phyloP scores from a whole-genome alignment of 2,113 vertebrate genomes.

The Notiomystis cincta region DNA sequence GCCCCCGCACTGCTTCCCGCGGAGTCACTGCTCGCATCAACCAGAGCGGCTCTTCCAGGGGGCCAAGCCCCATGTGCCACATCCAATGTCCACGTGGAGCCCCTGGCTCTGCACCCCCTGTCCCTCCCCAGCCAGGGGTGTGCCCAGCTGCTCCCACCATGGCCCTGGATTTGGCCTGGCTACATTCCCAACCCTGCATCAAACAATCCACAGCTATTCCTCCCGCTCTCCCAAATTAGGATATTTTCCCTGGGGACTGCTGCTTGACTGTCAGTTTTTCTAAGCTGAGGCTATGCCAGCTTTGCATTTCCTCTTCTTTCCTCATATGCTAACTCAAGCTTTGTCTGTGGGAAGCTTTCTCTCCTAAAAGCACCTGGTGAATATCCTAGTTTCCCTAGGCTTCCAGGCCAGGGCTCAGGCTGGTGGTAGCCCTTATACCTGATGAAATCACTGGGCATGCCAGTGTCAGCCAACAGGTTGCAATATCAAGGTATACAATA shows the following conservation, averaged over 20 bases:
- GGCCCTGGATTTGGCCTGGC: not conserved
- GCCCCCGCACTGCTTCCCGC: not conserved
- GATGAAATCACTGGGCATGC: not conserved
- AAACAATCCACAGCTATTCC: not conserved
- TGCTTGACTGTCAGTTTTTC: not conserved
- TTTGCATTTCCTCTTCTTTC: not conserved
- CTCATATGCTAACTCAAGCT: not conserved
- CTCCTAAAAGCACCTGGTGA: not conserved
- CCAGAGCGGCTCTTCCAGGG: not conserved
- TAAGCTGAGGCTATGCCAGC: not conserved
- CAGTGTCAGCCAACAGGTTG: not conserved
- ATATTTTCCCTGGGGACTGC: not conserved
- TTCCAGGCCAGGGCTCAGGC: not conserved
- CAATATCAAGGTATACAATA: not conserved
- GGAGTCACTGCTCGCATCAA: not conserved
- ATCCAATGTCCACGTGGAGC: accelerated
- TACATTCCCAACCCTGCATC: not conserved
- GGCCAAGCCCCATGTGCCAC: not conserved
- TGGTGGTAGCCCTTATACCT: not conserved
- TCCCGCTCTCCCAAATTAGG: not conserved
- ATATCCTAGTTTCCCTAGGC: not conserved
- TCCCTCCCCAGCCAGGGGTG: accelerated
- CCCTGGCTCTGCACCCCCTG: accelerated
- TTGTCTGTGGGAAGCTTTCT: not conserved
- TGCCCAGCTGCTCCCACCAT: not conserved